phyloP scores from a whole-genome alignment of 2,113 vertebrate species.

The Fukomys damarensis region DNA sequence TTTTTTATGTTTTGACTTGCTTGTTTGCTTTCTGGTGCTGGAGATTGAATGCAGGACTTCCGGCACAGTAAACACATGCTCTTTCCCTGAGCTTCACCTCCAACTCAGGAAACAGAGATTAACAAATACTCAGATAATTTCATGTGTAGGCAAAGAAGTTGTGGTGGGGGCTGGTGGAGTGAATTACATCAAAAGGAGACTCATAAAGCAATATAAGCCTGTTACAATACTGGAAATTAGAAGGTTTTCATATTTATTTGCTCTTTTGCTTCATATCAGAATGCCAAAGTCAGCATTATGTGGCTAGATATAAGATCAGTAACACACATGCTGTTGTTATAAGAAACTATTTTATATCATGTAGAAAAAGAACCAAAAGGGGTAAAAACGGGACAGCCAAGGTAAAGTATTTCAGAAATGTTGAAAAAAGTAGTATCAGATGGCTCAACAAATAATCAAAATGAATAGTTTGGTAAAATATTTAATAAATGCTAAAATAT shows the following conservation, averaged over 20 bases:
- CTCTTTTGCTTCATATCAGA: background rate
- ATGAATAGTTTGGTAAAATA: background rate
- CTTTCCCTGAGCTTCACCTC: background rate
- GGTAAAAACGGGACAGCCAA: background rate
- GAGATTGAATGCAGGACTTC: background rate
- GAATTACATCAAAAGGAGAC: background rate
- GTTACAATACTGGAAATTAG: no score
- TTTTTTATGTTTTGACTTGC: background rate
- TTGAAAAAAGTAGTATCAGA: background rate
- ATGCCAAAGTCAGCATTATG: background rate
- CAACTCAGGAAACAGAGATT: background rate
- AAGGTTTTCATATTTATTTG: background rate
- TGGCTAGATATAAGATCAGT: background rate
- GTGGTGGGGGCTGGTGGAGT: rapidly evolving
- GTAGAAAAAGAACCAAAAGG: background rate
- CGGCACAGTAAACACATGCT: background rate
- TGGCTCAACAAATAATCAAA: background rate
- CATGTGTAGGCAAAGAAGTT: background rate
- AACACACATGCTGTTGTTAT: background rate
- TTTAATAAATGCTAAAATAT: background rate
- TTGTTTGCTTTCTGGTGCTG: background rate
- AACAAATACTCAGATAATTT: background rate
- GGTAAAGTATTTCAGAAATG: background rate
- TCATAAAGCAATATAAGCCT: background rate
- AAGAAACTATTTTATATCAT: background rate